Conservation (phyloP, 2,797 vertebrate species). For the Ibycter americanus region DNA sequence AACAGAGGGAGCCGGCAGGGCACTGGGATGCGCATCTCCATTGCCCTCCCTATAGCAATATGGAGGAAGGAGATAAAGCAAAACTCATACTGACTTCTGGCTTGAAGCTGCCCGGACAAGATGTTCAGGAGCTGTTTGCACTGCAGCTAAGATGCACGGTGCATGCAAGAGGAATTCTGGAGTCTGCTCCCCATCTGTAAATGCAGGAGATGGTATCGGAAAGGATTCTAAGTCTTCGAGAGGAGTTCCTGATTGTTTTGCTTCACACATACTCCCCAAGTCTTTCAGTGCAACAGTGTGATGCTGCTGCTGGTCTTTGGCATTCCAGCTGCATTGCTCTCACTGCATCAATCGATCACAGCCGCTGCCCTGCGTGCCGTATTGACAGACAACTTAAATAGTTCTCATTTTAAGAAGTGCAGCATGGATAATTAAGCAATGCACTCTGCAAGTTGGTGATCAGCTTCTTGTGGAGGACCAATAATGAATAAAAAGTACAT, state of each 20-base stretch:
- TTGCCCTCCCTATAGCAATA: neutral
- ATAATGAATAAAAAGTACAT: constrained; percentile 78
- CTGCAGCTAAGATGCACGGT: rapidly evolving
- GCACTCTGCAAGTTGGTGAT: constrained; percentile 67
- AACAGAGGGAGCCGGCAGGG: neutral
- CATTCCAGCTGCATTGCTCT: constrained; percentile 11
- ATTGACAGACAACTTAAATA: constrained; percentile 72
- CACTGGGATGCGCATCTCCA: neutral
- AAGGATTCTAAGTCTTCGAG: neutral
- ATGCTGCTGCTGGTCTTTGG: constrained; percentile 6
- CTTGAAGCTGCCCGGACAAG: neutral
- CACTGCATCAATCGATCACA: constrained; percentile 40
- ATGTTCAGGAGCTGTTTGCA: neutral
- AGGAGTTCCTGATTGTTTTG: neutral
- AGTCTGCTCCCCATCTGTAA: neutral
- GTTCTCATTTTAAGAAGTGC: constrained; percentile 67
- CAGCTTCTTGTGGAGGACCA: constrained; percentile 64
- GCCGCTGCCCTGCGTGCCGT: constrained; percentile 20
- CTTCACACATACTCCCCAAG: neutral
- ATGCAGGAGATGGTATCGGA: neutral
- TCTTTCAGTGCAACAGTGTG: neutral
- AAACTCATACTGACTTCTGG: neutral
- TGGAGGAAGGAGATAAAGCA: neutral
- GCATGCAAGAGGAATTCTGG: neutral
- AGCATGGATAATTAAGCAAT: constrained; percentile 76